Base-by-base conservation (phyloP, 2,888 invertebrate genomes). In the Orthosia gothica region DNA sequence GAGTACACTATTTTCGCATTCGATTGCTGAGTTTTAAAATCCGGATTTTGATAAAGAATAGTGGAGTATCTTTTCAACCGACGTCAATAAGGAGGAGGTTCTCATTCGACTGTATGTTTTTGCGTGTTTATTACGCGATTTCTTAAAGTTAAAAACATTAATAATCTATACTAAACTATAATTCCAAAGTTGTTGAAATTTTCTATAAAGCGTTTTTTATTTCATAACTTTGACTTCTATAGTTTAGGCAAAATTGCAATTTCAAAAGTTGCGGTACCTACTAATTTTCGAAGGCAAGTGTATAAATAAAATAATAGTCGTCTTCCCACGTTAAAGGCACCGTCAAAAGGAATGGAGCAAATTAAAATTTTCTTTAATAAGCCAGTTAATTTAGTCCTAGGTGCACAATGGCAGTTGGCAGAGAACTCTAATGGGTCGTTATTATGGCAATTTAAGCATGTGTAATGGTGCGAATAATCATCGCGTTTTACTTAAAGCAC, bases 391-490 rank as follows among this genome's bases (percentile, higher is more conserved):
- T 79, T 65, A 12, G 45, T 57, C 13, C 45, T 69, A 26, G 52
- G 18, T 62, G 47, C 49, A 54, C 49, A 52, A 70, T 64, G 58
- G 16, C 47, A 83, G 71, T 76, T 76, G 62, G 63, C 72, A 47
- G 54, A 52, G 61, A 68, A 73, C 47, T 74, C 62, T 59, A 80
- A 79, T 76, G 71, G 66, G n/a, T 49, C 62, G 64, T 82, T 74
- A 73, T 77, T 76, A 79, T 76, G 74, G 67, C 70, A 74, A 75
- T 79, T 76, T 76, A 47, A 72, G 52, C 71, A 74, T 71, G 64
- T 69, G 70, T 82, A 82, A 82, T 84, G 74, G 59, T 9, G 18
- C 16, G 74, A 74, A 75, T 67, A 77, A 84, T 59, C 45, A 57
- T 40, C 20, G 23, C 68, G 61, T 70, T 74, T 82, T 63, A 40